These are phyloP conservation scores for Onychomys leucogaster DNA, from an alignment of 2,797 vertebrate species.

Conservation along the genomic window DNA sequence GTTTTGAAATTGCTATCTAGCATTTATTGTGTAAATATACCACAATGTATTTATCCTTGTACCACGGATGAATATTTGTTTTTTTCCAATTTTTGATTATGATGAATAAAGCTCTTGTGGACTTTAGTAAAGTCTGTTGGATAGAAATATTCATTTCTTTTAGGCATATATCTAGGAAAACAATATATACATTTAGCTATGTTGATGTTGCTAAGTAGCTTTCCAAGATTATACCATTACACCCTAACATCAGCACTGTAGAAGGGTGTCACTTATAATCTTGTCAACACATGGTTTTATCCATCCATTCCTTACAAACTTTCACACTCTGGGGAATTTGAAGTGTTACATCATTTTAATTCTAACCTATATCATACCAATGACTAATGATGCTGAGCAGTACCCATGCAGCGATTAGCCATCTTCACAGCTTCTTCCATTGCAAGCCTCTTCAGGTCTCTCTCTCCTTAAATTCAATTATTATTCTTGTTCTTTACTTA, in stretches of 20 bases:
- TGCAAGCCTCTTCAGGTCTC: background rate
- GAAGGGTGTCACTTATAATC: background rate
- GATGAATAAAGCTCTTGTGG: constrained; percentile 14
- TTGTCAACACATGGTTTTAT: background rate
- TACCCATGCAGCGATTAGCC: background rate
- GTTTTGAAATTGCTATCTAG: background rate
- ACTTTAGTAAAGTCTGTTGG: constrained; percentile 25
- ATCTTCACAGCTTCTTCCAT: background rate
- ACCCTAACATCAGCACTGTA: background rate
- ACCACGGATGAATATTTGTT: constrained; percentile 27
- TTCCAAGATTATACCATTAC: background rate
- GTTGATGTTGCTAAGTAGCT: constrained; percentile 3
- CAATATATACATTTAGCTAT: background rate
- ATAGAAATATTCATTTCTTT: constrained; percentile 41
- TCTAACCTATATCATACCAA: background rate
- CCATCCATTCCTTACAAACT: background rate
- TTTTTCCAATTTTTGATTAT: constrained; percentile 41
- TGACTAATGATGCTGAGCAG: background rate
- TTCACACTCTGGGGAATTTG: background rate
- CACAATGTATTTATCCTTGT: constrained; percentile 12
- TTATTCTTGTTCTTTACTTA: background rate
- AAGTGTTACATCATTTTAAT: background rate
- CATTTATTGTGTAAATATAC: background rate
- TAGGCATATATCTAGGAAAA: constrained; percentile 34
- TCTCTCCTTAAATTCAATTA: background rate